Evolutionary conservation across 2,888 invertebrate genomes (phyloP).

Genomic region (Drosophila subquinaria): DNA sequence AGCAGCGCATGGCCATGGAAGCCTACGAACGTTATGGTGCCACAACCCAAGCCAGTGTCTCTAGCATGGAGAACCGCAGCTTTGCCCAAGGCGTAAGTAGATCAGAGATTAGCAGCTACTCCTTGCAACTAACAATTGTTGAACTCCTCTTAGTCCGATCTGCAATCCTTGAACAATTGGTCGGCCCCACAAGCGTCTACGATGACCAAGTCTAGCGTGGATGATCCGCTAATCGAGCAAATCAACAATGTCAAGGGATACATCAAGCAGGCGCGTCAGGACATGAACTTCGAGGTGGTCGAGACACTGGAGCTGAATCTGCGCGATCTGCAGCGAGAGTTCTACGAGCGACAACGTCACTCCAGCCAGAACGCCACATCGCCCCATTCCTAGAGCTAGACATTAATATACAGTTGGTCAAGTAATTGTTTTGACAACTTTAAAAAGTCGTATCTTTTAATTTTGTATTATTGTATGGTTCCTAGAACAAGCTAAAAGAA

Average conservation of each 20-base stretch:
- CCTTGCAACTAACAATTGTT: conserved; percentile 6
- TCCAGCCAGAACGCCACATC: conserved; percentile 42
- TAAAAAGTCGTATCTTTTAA: too few species aligned
- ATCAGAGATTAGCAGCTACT: background rate
- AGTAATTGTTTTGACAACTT: background rate
- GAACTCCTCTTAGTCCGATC: conserved; percentile 75
- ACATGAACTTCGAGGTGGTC: conserved; percentile 90
- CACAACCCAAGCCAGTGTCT: conserved; percentile 40
- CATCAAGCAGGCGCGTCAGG: conserved; percentile 94
- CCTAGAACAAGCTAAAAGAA: background rate
- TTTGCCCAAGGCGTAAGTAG: conserved; percentile 83
- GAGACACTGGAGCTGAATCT: conserved; percentile 95
- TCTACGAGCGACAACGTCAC: conserved; percentile 86
- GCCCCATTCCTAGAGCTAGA: conserved; percentile 27
- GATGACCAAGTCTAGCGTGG: conserved; percentile 62
- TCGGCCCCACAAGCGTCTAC: conserved; percentile 85
- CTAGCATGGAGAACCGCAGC: conserved; percentile 44
- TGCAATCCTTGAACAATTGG: conserved; percentile 85
- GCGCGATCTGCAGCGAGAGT: conserved; percentile 94
- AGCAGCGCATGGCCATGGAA: conserved; percentile 87
- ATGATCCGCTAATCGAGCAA: conserved; percentile 93
- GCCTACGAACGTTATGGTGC: conserved; percentile 84
- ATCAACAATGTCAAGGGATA: conserved; percentile 96
- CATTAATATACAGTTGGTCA: conserved; percentile 13
- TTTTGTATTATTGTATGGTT: background rate